Evolutionary conservation across 2,113 vertebrate species (phyloP).

Genomic region (Chaenocephalus aceratus): DNA sequence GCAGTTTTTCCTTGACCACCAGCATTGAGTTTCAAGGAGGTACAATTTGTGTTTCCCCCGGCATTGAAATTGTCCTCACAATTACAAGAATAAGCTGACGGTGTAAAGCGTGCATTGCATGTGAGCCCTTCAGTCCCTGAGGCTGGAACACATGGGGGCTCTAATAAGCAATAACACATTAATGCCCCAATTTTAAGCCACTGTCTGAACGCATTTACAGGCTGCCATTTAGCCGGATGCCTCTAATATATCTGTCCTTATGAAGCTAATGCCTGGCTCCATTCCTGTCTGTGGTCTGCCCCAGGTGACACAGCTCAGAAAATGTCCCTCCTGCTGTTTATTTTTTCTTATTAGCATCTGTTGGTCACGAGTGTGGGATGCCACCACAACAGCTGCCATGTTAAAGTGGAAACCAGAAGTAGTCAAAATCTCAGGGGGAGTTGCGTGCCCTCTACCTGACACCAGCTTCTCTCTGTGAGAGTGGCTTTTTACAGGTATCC

Average conservation of each 20-base stretch:
- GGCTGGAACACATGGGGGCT: conserved; percentile 61
- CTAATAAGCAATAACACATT: conserved; percentile 69
- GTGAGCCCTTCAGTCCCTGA: background rate
- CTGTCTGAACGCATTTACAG: conserved; percentile 72
- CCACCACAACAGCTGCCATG: conserved; percentile 60
- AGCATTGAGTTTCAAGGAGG: background rate
- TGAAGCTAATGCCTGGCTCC: conserved; percentile 61
- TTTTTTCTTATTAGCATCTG: conserved; percentile 66
- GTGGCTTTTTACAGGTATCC: conserved; percentile 28
- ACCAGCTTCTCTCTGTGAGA: conserved; percentile 14
- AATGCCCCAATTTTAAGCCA: conserved; percentile 53
- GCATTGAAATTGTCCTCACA: conserved; percentile 8
- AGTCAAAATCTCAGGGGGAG: conserved; percentile 27
- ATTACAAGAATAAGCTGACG: conserved; percentile 30
- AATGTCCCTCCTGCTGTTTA: conserved; percentile 49
- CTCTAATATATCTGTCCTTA: conserved; percentile 59
- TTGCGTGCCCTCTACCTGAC: conserved; percentile 43
- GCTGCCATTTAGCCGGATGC: conserved; percentile 62
- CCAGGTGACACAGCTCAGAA: conserved; percentile 48
- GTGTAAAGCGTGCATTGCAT: background rate
- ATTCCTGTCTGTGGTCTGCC: conserved; percentile 41
- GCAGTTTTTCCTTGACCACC: background rate
- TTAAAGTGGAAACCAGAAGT: conserved; percentile 49
- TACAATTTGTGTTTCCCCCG: background rate
- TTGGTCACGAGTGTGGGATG: conserved; percentile 36